These are phyloP conservation scores for Pseudomyrmex gracilis DNA, from an alignment of 1,140 invertebrate species.

Conservation along the genomic window DNA sequence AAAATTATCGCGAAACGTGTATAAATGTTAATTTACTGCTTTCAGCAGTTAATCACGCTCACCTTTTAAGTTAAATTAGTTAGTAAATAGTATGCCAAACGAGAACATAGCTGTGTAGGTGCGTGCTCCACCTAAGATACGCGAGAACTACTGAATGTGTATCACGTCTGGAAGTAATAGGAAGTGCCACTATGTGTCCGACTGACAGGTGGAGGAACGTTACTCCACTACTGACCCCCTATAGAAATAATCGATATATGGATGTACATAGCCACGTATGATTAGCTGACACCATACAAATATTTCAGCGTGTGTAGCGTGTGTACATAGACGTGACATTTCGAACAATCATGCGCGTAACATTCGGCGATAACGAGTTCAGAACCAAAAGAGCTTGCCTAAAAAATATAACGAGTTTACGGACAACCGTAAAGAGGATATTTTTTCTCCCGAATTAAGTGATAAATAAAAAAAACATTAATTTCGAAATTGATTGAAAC, in stretches of 20 bases:
- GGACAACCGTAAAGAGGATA: no score
- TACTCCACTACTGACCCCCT: constrained; percentile 80
- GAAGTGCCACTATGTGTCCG: constrained; percentile 69
- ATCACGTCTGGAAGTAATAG: constrained; percentile 67
- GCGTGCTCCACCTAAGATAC: constrained; percentile 18
- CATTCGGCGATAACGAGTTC: neutral
- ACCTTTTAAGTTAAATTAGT: constrained; percentile 55
- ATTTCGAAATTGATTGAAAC: neutral
- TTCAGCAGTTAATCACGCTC: constrained; percentile 2
- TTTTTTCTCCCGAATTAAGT: no score
- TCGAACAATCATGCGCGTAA: neutral
- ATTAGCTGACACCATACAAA: constrained; percentile 69
- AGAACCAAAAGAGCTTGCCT: no score
- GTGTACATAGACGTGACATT: constrained; percentile 34
- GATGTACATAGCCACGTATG: constrained; percentile 77
- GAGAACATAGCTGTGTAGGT: constrained; percentile 41
- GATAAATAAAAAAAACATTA: neutral
- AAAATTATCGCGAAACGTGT: no score
- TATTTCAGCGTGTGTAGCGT: constrained; percentile 44
- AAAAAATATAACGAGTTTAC: no score
- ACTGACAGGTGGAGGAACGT: constrained; percentile 63
- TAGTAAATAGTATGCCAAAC: neutral
- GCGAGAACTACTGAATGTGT: constrained; percentile 38
- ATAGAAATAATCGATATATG: constrained; percentile 82
- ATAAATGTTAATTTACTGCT: no score